phyloP scores from a whole-genome alignment of 1,140 invertebrate genomes.

The Homalodisca vitripennis region DNA sequence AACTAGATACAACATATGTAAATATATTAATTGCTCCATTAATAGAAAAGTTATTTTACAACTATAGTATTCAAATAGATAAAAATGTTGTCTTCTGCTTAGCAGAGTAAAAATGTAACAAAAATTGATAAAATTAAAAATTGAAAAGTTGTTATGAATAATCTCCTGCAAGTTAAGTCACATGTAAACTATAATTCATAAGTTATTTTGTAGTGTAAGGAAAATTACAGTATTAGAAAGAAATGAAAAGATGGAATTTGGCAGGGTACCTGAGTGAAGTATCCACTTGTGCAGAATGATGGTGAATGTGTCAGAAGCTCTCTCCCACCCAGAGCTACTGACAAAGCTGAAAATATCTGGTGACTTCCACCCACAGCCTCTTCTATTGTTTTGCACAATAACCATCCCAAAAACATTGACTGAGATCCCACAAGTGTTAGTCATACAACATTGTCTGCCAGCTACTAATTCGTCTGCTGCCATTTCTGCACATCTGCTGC shows the following conservation, averaged over 20 bases:
- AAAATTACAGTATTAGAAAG: not conserved
- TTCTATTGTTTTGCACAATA: not conserved
- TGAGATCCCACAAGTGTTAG: not conserved
- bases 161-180: too few relatives aligned
- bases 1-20: too few relatives aligned
- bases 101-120: too few relatives aligned
- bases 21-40: too few relatives aligned
- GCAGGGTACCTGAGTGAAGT: not conserved
- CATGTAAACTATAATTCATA: too few relatives aligned
- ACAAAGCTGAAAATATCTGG: slow-evolving; percentile 4
- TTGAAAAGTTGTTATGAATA: too few relatives aligned
- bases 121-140: too few relatives aligned
- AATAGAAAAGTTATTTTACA: too few relatives aligned
- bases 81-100: too few relatives aligned
- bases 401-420: not conserved
- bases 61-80: too few relatives aligned
- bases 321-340: not conserved
- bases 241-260: not conserved
- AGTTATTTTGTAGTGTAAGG: too few relatives aligned
- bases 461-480: not conserved
- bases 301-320: slow-evolving; percentile 15
- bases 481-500: not conserved
- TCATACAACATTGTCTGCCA: not conserved
- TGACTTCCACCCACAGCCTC: not conserved
- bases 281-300: not conserved